phyloP scores from a whole-genome alignment of 2,797 vertebrate genomes.

The Gallirallus australis region DNA sequence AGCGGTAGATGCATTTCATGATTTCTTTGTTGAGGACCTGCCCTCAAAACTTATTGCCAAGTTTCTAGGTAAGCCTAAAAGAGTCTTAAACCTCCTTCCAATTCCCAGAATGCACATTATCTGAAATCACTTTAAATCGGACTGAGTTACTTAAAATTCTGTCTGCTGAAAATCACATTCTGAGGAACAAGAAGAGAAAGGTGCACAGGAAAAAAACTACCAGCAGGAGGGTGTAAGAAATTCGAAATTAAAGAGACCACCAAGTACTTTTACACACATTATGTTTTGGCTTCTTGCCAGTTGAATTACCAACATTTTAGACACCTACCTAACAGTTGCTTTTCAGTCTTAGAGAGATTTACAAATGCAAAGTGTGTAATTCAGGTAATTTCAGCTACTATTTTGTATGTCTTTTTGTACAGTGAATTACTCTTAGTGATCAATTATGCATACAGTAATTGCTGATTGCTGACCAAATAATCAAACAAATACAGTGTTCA shows the following conservation, averaged over 20 bases:
- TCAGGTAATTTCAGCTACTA: neutral
- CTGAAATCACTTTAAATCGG: neutral
- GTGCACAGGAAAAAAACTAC: neutral
- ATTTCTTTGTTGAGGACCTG: constrained; percentile 3
- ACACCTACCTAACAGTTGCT: neutral
- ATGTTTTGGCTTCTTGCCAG: neutral
- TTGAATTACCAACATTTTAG: neutral
- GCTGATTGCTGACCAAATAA: neutral
- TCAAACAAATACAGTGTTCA: neutral
- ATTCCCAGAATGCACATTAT: neutral
- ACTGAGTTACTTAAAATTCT: neutral
- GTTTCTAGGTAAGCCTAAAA: neutral
- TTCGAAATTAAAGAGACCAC: neutral
- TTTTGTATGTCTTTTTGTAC: neutral
- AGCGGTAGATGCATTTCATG: neutral
- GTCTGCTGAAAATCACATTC: neutral
- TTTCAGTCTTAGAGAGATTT: neutral
- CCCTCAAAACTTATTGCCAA: neutral
- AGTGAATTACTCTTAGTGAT: neutral
- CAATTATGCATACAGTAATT: neutral
- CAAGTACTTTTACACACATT: neutral
- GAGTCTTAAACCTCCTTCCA: neutral
- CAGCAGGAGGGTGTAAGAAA: neutral
- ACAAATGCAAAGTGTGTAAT: neutral
- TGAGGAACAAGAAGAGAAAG: neutral